Base-by-base conservation (phyloP, 2,797 vertebrate species). In the Neosilurus mollespiculum region DNA sequence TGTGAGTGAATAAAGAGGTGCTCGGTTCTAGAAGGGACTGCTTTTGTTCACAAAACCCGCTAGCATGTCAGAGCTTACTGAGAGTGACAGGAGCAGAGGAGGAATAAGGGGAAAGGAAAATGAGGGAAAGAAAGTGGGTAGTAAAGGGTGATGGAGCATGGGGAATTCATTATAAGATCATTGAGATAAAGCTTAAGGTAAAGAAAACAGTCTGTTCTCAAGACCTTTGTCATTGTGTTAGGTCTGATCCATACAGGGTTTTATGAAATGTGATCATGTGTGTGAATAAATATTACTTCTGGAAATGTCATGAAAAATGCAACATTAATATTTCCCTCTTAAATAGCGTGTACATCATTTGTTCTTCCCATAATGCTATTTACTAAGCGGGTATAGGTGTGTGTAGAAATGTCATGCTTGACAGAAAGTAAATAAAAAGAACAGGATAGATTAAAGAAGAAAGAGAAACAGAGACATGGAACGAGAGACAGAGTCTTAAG, bases 61-160 rank as follows among this genome's bases (percentile, higher is more conserved):
- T 15, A 34, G 64, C 37, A 69, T 85, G 83, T 81, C 83, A 81
- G 72, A 62, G 65, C 54, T 77, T 77, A 81, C 54, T 9, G 64
- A 54, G 64, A 77, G 64, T 81, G 79, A 81, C 79, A 59, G 73
- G 14, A 37, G 73, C 20, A 1, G 73, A 76, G 73, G 54, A 73
- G 70, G 65, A 80, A 12, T 37, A 43, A 24, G n/a, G 61, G 30
- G 26, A 26, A 24, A 22, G 65, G 58, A 26, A 62, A 49, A n/a
- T 3, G 18, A 18, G 71, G 56, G 11, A 16, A 14, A 66, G 16
- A 22, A 43, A 64, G n/a, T 14, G 34, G 37, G 54, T 26, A 73
- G 37, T 66, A 65, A 51, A 34, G 11, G 53, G 65, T n/a, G 34
- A 58, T 24, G 24, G 62, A 76, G 71, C 62, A 75, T 51, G 72